Percentiles rank a stretch among this genome's conserved stretches.
Conservation (phyloP, 92 coral and sea anemone species). For the Diadumene lineata region DNA sequence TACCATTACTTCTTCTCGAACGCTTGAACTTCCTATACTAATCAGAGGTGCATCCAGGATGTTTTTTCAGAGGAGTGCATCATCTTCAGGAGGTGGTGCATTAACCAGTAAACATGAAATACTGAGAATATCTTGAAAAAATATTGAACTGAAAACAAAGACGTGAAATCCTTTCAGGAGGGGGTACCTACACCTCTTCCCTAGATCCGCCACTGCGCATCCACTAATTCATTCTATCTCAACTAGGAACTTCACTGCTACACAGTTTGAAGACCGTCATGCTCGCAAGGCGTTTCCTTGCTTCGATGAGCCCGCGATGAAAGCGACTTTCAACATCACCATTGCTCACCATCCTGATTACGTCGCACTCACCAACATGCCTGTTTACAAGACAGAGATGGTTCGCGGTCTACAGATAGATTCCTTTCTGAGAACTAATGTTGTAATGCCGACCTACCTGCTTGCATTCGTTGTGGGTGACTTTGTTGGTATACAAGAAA, state of each 20-base stretch:
- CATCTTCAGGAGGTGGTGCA: no score
- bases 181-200: no score
- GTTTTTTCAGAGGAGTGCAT: no score
- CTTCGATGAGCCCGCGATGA: constrained; percentile 95
- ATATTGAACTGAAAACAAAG: no score
- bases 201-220: no score
- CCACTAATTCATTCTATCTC: not conserved
- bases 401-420: constrained; percentile 43
- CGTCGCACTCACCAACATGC: constrained; percentile 83
- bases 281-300: constrained; percentile 94
- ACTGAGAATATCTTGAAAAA: no score
- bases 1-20: no score
- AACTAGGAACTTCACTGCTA: constrained; percentile 71
- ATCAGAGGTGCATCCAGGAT: no score
- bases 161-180: no score
- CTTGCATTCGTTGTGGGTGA: constrained; percentile 84
- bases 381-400: constrained; percentile 35
- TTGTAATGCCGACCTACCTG: constrained; percentile 74
- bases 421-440: constrained; percentile 42
- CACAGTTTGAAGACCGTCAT: constrained; percentile 78
- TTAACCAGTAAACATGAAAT: no score
- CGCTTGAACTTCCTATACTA: no score
- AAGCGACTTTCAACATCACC: constrained; percentile 81
- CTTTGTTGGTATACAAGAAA: constrained; percentile 31
- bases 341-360: constrained; percentile 69